A percentile compares a stretch with the other conserved stretches of the same genome.
Evolutionary conservation across 2,797 vertebrate genomes (phyloP).

Genomic region (Leptodactylus fallax): DNA sequence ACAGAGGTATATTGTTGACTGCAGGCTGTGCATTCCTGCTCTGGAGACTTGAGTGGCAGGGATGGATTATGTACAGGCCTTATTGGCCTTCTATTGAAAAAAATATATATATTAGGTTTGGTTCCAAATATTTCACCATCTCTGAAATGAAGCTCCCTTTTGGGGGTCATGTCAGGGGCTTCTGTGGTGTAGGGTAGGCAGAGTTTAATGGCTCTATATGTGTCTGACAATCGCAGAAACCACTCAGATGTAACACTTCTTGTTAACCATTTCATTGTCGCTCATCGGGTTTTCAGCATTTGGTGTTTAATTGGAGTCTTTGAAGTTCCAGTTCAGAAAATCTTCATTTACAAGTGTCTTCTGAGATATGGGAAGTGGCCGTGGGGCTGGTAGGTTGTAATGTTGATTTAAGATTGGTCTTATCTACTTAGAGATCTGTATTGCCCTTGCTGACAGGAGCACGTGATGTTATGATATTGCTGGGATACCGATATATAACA

Average conservation of each 20-base stretch:
- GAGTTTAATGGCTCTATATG: conserved; percentile 20
- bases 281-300: not conserved
- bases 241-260: conserved; percentile 30
- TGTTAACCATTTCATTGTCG: conserved; percentile 22
- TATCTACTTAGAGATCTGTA: conserved; percentile 37
- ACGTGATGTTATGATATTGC: conserved; percentile 17
- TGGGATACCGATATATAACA: conserved; percentile 30
- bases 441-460: conserved; percentile 24
- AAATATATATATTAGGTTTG: not conserved
- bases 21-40: not conserved
- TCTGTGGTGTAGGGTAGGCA: conserved; percentile 9
- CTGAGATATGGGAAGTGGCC: conserved; percentile 40
- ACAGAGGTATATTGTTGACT: not conserved
- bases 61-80: not conserved
- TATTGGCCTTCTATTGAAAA: not conserved
- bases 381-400: not conserved
- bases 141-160: not conserved
- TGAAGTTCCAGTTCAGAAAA: conserved; percentile 55
- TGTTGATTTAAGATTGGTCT: conserved; percentile 41
- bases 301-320: conserved; percentile 40
- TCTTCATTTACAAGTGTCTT: conserved; percentile 46
- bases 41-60: not conserved
- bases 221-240: conserved; percentile 7
- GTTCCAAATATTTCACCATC: not conserved
- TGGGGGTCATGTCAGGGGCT: not conserved